phyloP scores from a whole-genome alignment of 2,888 invertebrate species.

The Schizotus pectinicornis region DNA sequence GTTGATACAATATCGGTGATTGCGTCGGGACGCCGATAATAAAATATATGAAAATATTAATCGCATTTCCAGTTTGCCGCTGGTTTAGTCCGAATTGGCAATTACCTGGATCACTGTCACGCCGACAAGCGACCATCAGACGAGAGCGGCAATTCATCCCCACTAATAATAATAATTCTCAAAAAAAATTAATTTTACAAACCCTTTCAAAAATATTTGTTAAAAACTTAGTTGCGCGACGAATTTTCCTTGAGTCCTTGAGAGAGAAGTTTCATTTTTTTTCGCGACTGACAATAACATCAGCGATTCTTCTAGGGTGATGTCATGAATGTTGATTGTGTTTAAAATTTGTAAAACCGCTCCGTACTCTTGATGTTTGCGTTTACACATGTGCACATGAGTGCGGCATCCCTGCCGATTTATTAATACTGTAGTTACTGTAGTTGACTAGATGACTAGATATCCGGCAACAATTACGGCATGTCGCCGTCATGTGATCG shows the following conservation, averaged over 20 bases:
- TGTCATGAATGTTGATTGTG: too few species aligned
- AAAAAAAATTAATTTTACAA: too few species aligned
- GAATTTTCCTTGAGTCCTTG: too few species aligned
- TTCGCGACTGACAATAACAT: too few species aligned
- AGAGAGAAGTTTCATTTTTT: too few species aligned
- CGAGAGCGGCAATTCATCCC: slow-evolving; percentile 18
- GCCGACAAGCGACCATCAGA: slow-evolving; percentile 20
- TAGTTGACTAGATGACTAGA: slow-evolving; percentile 33
- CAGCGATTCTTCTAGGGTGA: neutral
- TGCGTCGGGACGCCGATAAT: slow-evolving; percentile 21
- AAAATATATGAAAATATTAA: slow-evolving; percentile 38
- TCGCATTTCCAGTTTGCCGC: slow-evolving; percentile 30
- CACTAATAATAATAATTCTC: slow-evolving; percentile 1
- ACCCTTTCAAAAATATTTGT: neutral
- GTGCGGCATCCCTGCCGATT: slow-evolving; percentile 38
- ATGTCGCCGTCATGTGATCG: neutral
- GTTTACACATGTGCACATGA: slow-evolving; percentile 34
- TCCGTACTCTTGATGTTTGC: slow-evolving; percentile 12
- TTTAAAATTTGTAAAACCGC: slow-evolving; percentile 22
- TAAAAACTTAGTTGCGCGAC: too few species aligned
- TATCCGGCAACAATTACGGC: slow-evolving; percentile 14
- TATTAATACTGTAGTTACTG: slow-evolving; percentile 42
- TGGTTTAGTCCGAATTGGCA: slow-evolving; percentile 42
- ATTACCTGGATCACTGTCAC: slow-evolving; percentile 44
- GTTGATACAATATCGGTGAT: too few species aligned